Percentiles rank a stretch among this genome's conserved stretches.
Conservation (phyloP, 2,888 invertebrate species). For the Dolichopus griseipennis region DNA sequence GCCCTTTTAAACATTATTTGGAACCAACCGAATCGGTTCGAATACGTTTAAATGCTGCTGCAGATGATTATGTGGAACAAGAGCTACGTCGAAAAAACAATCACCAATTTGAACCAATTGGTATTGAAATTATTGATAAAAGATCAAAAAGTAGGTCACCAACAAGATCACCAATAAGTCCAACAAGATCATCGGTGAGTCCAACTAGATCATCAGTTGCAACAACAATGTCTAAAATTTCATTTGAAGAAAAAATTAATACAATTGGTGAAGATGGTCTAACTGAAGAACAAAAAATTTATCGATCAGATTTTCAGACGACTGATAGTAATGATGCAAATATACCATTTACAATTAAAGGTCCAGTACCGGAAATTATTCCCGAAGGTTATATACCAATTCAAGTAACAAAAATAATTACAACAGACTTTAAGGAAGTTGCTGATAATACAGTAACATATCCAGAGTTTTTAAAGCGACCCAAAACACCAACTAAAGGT, state of each 20-base stretch:
- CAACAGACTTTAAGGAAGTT: slow-evolving; percentile 18
- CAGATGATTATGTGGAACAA: not conserved
- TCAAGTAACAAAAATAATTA: slow-evolving; percentile 17
- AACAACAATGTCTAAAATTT: slow-evolving; percentile 16
- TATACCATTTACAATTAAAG: slow-evolving; percentile 15
- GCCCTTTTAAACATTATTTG: slow-evolving; percentile 1
- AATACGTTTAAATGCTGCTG: not conserved
- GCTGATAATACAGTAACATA: slow-evolving; percentile 21
- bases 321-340: slow-evolving; percentile 15
- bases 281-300: not conserved
- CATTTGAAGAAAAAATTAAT: slow-evolving; percentile 9
- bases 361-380: slow-evolving; percentile 10
- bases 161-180: slow-evolving; percentile 16
- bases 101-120: slow-evolving; percentile 9
- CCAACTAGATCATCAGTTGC: slow-evolving; percentile 21
- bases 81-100: not conserved
- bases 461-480: slow-evolving; percentile 13
- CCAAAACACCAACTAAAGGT: slow-evolving; percentile 13
- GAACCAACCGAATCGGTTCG: not conserved
- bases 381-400: slow-evolving; percentile 12
- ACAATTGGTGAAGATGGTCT: not conserved
- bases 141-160: slow-evolving; percentile 15
- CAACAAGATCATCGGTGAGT: slow-evolving; percentile 21
- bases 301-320: not conserved
- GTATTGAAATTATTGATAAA: slow-evolving; percentile 12